A percentile compares a stretch with the other conserved stretches of the same genome.
Evolutionary conservation across 2,888 invertebrate species (phyloP).

Genomic region (Disparrhopalites patrizii): DNA sequence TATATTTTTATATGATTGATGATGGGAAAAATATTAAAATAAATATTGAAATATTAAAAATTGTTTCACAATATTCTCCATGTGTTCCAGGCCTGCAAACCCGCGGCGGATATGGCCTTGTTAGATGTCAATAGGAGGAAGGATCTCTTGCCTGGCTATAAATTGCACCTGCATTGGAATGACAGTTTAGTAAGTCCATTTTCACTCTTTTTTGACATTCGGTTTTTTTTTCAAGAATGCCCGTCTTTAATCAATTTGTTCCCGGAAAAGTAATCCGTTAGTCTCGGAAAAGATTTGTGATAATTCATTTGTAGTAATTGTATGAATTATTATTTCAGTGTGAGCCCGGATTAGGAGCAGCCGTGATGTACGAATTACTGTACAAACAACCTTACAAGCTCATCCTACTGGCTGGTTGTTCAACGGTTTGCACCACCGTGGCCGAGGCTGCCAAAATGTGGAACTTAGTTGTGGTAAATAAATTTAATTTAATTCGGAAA

Average conservation of each 20-base stretch:
- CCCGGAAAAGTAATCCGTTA: too few relatives aligned
- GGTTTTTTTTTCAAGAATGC: too few relatives aligned
- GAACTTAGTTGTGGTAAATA: constrained; percentile 96
- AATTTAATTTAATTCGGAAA: background rate
- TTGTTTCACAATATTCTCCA: background rate
- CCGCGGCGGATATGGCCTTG: constrained; percentile 93
- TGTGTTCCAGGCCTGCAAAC: constrained; percentile 75
- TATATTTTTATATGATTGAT: too few relatives aligned
- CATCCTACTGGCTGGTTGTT: constrained; percentile 92
- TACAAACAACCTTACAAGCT: constrained; percentile 93
- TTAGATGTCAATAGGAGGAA: constrained; percentile 88
- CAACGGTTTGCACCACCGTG: constrained; percentile 97
- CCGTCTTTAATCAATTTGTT: too few relatives aligned
- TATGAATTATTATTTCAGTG: constrained; percentile 65
- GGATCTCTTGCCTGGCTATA: constrained; percentile 86
- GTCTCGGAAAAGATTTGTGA: too few relatives aligned
- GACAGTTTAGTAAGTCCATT: constrained; percentile 81
- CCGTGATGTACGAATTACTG: constrained; percentile 96
- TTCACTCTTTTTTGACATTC: too few relatives aligned
- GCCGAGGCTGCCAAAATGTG: constrained; percentile 99
- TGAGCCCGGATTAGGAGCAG: constrained; percentile 95
- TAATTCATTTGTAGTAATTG: too few relatives aligned
- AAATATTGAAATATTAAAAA: background rate
- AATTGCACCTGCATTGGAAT: constrained; percentile 85
- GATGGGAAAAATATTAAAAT: too few relatives aligned